Base-by-base conservation (phyloP, 1,140 invertebrate species). In the Nylanderia fulva region DNA sequence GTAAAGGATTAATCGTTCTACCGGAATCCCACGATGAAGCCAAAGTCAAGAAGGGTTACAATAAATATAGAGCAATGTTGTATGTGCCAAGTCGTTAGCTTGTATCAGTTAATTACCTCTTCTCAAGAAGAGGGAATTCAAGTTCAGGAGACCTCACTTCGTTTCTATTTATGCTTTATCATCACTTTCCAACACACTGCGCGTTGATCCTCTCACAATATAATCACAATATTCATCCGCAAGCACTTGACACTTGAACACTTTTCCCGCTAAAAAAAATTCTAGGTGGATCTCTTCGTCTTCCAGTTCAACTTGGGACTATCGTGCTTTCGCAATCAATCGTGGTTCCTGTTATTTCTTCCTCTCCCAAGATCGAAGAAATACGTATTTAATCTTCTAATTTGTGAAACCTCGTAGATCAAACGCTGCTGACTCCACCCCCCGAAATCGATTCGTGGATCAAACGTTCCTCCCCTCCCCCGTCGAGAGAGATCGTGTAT, bases 191-290 rank as follows among this genome's bases (percentile, higher is more conserved):
- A 52, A 69, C 64, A 69, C 64, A 80, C 63, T 58, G 18, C 36
- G 13, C 52, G 1, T 48, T 21, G 11, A 45, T 15, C 15, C 7
- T 36, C 18, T 52, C 77, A 45, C 52, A 71, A 27, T 24, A 39
- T 24, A 39, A 68, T 13, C 15, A 21, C 77, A 82, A 54, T 42
- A 15, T 80, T 0, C 68, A 58, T 36, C 54, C 24, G 8, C 45
- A n/a, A 48, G 29, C 69, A 82, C 77, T n/a, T 72, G 27, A 82
- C 66, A 82, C 66, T 71, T 45, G 5, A 21, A 60, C 52, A 71
- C 66, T 82, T 58, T 87, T 86, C 79, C 80, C 90, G 72, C 72
- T 68, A 86, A 90, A 86, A 86, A 54, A 64, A 64, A 36, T 24
- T 52, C 21, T 7, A n/a, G 13, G n/a, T n/a, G 13, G 29, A n/a